A percentile compares a stretch with the other conserved stretches of the same genome.
phyloP scores from a whole-genome alignment of 2,113 vertebrate species.

The Lepisosteus osseus region DNA sequence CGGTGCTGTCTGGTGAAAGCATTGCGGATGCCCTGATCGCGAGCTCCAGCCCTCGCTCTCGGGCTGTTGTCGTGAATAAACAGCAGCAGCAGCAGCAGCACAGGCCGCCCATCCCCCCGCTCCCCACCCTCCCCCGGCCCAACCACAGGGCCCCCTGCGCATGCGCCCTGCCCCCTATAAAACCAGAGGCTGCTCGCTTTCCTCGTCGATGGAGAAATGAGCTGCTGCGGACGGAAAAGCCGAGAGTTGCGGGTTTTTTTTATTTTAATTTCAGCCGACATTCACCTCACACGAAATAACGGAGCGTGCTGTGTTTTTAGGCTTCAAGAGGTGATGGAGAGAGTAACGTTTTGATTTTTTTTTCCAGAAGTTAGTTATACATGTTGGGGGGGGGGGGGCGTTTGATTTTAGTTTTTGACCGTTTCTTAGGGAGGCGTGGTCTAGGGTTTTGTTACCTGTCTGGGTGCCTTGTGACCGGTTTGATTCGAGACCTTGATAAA shows the following conservation, averaged over 20 bases:
- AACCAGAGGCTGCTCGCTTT: conserved; percentile 14
- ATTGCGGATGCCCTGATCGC: no score
- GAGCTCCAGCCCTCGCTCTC: no score
- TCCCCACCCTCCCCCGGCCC: conserved; percentile 35
- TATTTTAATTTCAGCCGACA: neutral
- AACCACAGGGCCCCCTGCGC: conserved; percentile 58
- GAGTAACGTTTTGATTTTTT: neutral
- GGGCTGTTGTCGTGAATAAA: no score
- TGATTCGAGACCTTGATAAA: conserved; percentile 13
- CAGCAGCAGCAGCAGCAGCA: conserved; percentile 44
- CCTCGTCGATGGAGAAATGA: neutral
- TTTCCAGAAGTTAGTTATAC: neutral
- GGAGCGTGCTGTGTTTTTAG: neutral
- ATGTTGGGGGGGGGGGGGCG: neutral
- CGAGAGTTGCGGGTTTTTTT: neutral
- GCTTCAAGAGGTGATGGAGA: no score
- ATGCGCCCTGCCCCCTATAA: conserved; percentile 41
- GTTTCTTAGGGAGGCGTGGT: neutral
- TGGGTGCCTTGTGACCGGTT: conserved; percentile 16
- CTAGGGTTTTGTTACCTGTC: conserved; percentile 4
- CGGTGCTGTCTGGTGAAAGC: no score
- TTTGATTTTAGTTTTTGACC: neutral
- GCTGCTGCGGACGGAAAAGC: neutral
- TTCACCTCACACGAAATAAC: neutral
- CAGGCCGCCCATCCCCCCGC: conserved; percentile 45